Evolutionary conservation across 2,113 vertebrate genomes (phyloP), one percentile per base, ranked within the genome.

Genomic region (Sinosuthora webbiana): DNA sequence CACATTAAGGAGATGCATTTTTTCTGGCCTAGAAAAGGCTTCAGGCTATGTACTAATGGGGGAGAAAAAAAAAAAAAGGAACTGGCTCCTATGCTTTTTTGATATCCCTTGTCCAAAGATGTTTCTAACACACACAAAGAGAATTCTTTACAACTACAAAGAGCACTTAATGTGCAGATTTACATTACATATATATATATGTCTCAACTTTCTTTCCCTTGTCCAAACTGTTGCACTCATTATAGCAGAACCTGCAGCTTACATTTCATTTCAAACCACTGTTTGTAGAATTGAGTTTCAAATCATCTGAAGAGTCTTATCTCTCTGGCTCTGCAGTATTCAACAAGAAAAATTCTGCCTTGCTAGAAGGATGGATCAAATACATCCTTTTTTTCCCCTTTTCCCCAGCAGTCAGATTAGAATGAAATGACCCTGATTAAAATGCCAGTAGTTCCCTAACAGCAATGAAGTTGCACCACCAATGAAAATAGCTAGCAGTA

Each of bases 1-100:
- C 63, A 56, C 93, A 90, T 94, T 96, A 96, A 71, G 81, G 53
- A 88, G 81, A 93, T 82, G 62, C 62, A 59, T 83, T 91, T 96
- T 91, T 96, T 93, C 96, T 92, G 79, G 55, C 65, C 83, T 95
- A 76, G 57, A 90, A 95, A 87, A 84, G 47, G 55, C 83, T 87
- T 45, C 62, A 85, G 86, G 86, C 92, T 82, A 70, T 63, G 28
- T 91, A 50, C 31, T 88, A 93, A 96, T 68, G 31, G 41, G 24
- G 10, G 37, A 19, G 19, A 1, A 3, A 6, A 19, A 13, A 6
- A 19, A 13, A 22, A 37, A 41, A 49, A 44, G 7, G 30, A 93
- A 47, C 39, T 31, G 35, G n/a, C 22, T 94, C 23, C 45, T 88
- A 16, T 53, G 80, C 28, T 55, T 85, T 30, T 79, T 84, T 74